Evolutionary conservation across 2,888 invertebrate species (phyloP), one percentile per base, ranked within the genome.

Genomic region (Melanophora roralis): DNA sequence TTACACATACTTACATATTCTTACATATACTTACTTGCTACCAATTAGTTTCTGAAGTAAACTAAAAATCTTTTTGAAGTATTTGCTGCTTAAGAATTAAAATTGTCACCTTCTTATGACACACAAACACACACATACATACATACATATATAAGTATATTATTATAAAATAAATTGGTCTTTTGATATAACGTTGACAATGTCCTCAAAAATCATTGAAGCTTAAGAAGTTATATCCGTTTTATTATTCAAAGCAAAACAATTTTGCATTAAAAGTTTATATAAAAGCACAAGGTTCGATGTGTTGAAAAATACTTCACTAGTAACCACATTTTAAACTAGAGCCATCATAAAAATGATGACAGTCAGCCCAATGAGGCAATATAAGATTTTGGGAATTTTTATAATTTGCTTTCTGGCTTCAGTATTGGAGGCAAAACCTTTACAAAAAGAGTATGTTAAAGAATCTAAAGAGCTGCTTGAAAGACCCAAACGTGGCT

Each of bases 141-240:
- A n/a, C n/a, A n/a, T n/a, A n/a, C n/a, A n/a, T n/a, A n/a, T n/a
- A n/a, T n/a, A n/a, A n/a, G n/a, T n/a, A n/a, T n/a, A n/a, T n/a
- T n/a, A n/a, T n/a, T n/a, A n/a, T n/a, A n/a, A n/a, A n/a, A n/a
- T n/a, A n/a, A n/a, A n/a, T n/a, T n/a, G n/a, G n/a, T n/a, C n/a
- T n/a, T n/a, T n/a, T n/a, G n/a, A n/a, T n/a, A n/a, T n/a, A n/a
- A n/a, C n/a, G n/a, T n/a, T 59, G 73, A 65, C 75, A 78, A 69
- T 81, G 83, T 80, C 71, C 85, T 78, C 83, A 81, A 85, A 86
- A 84, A 38, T 81, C 85, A 76, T 55, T 83, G 83, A 86, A 73
- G 84, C 88, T 84, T 71, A 74, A 84, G 86, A 75, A 64, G 67
- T 68, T 59, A 85, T 85, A 86, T 82, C 82, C 53, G 73, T 34